These are phyloP conservation scores for Labroides dimidiatus DNA, from an alignment of 2,797 vertebrate genomes.

Conservation along the genomic window DNA sequence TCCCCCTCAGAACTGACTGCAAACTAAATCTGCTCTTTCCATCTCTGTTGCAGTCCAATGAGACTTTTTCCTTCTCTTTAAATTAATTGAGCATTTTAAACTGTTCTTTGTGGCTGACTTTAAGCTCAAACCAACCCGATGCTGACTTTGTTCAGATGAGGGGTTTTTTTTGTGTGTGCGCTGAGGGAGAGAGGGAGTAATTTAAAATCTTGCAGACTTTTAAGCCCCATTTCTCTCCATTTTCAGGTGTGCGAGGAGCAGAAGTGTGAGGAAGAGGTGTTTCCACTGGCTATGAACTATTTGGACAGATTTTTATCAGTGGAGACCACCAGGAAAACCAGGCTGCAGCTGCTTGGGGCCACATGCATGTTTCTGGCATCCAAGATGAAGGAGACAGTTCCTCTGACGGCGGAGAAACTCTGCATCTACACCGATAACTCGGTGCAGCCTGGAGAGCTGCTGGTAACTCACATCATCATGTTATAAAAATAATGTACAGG, in stretches of 20 bases:
- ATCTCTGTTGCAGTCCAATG: not conserved
- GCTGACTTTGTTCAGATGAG: not conserved
- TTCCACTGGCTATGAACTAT: conserved; percentile 99
- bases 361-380: conserved; percentile 98
- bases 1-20: conserved; percentile 83
- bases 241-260: conserved; percentile 97
- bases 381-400: conserved; percentile 99
- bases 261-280: conserved; percentile 99
- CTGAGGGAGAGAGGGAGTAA: not conserved
- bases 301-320: conserved; percentile 98
- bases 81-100: not conserved
- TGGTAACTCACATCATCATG: conserved; percentile 88
- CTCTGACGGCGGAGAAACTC: conserved; percentile 95
- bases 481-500: conserved; percentile 58
- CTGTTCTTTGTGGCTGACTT: not conserved
- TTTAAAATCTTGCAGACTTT: conserved; percentile 33
- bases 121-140: not conserved
- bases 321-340: conserved; percentile 92
- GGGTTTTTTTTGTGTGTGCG: not conserved
- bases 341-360: conserved; percentile 95
- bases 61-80: not conserved
- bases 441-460: conserved; percentile 91
- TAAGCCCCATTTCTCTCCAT: conserved; percentile 51
- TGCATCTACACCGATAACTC: conserved; percentile 99
- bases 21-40: conserved; percentile 59